Evolutionary conservation across 2,797 vertebrate species (phyloP).

Genomic region (Galagoides demidoff): DNA sequence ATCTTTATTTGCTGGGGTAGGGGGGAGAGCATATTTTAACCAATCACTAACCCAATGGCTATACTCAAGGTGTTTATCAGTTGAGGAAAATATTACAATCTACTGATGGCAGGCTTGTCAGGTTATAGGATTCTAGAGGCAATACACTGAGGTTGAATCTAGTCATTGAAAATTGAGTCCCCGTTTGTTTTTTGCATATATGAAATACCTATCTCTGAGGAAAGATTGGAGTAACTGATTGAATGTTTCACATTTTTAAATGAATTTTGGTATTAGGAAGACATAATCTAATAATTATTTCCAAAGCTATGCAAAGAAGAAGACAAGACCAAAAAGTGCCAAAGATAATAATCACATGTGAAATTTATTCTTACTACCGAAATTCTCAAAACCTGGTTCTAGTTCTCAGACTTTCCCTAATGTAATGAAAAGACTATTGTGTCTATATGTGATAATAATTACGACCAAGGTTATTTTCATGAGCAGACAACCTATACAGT

Average conservation of each 20-base stretch:
- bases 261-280: conserved; percentile 25
- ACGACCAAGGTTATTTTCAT: neutral
- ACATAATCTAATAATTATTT: conserved; percentile 17
- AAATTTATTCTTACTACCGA: conserved; percentile 7
- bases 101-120: neutral
- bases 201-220: neutral
- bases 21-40: neutral
- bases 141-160: neutral
- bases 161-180: neutral
- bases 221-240: conserved; percentile 19
- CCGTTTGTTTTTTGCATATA: conserved; percentile 7
- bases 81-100: conserved; percentile 13
- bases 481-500: neutral
- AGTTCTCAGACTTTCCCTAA: conserved; percentile 54
- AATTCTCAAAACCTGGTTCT: conserved; percentile 32
- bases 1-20: too few relatives aligned
- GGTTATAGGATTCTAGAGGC: neutral
- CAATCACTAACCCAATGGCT: conserved; percentile 12
- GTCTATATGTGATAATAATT: conserved; percentile 32
- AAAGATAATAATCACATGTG: conserved; percentile 6
- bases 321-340: conserved; percentile 20
- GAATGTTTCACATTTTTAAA: neutral
- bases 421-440: neutral
- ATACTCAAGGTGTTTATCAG: conserved; percentile 6
- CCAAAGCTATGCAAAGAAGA: conserved; percentile 19